Evolutionary conservation across 2,888 invertebrate genomes (phyloP), one percentile per base, ranked within the genome.

Genomic region (Epirrhoe tristata): DNA sequence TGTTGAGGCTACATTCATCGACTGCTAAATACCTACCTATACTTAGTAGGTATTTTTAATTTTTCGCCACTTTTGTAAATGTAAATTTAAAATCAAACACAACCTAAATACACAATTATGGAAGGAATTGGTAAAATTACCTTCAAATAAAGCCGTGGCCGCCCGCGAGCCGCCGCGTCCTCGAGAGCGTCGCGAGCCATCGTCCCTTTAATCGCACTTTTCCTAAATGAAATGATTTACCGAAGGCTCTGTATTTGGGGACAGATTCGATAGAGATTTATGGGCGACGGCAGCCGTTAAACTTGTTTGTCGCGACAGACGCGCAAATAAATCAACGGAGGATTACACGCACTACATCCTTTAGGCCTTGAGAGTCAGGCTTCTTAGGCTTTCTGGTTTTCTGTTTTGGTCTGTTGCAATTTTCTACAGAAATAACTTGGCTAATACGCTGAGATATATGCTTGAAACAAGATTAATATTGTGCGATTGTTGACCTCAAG

Each of bases 141-240:
- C 12, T 12, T 12, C 12, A 43, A 43, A 5, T 12, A 3, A 5
- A 12, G 12, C 12, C 12, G 1, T 43, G 12, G 5, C 12, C 12
- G 1, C 39, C 39, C 12, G 39, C 5, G 10, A 50, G 58, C 34
- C 31, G 16, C 46, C 57, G 32, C 48, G 58, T 48, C n/a, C n/a
- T n/a, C 48, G 36, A 8, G n/a, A 52, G 7, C 12, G 24, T 39
- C 60, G 31, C 43, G 39, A 50, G 58, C 32, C 58, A 57, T 63
- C 64, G 62, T 64, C 61, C 0, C 31, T 55, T 4, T 52, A 34
- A 56, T 55, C 55, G 52, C 58, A 39, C 62, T 66, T 62, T 57
- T 65, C 58, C 61, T 67, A 66, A 68, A 70, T 70, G 55, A 69
- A 73, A 73, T 73, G 61, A 70, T 72, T 72, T 66, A 70, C 63